Percentiles rank a stretch among this genome's conserved stretches.
These are phyloP conservation scores for Microcebus murinus DNA, from an alignment of 2,113 vertebrate genomes.

Conservation along the genomic window DNA sequence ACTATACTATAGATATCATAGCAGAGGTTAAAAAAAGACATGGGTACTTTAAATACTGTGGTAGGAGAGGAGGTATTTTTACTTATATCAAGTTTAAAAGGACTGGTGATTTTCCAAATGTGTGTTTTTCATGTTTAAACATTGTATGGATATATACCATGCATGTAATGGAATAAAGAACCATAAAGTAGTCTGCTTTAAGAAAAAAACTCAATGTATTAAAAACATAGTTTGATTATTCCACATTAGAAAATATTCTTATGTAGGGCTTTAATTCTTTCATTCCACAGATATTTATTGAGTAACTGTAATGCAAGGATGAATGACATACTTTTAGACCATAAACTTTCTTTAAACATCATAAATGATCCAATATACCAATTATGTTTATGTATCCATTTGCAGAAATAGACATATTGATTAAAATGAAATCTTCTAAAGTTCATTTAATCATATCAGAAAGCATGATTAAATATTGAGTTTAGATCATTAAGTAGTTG, in stretches of 20 bases:
- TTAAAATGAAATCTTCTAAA: not conserved
- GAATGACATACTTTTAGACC: not conserved
- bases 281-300: not conserved
- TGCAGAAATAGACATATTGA: not conserved
- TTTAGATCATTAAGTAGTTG: not conserved
- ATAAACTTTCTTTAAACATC: not conserved
- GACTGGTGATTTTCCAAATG: not conserved
- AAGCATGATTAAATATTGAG: not conserved
- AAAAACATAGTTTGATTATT: not conserved
- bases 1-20: not conserved
- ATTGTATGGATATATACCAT: not conserved
- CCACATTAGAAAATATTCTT: not conserved
- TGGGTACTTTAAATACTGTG: not conserved
- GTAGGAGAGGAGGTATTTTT: not conserved
- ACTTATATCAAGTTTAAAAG: not conserved
- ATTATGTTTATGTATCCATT: not conserved
- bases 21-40: not conserved
- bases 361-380: not conserved
- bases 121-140: not conserved
- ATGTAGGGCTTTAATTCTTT: not conserved
- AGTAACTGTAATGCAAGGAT: not conserved
- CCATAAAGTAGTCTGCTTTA: not conserved
- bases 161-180: not conserved
- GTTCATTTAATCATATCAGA: not conserved
- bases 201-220: not conserved